Base-by-base conservation (phyloP, 2,113 vertebrate genomes). In the Arizona elegans region DNA sequence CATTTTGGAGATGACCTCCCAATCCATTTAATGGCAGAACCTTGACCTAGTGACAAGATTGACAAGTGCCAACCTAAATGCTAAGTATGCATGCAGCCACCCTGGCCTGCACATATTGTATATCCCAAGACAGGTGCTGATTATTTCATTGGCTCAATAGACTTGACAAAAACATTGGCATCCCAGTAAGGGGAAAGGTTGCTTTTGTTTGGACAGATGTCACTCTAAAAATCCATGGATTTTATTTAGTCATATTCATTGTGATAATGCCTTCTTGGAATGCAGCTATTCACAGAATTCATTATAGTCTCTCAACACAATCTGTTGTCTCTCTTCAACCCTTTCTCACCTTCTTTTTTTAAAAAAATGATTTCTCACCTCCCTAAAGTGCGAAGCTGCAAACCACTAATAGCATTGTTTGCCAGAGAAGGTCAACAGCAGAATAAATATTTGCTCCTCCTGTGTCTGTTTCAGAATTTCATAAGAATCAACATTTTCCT, bases 341-440 rank as follows among this genome's bases (percentile, higher is more conserved):
- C 85, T 5, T 54, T 33, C 88, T 92, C 4, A 0, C 62, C 91
- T 86, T 90, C 13, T 90, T 29, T 86, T 56, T 47, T 6, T 0
- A 4, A 10, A 24, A 9, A 70, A 70, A 91, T 90, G 95, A 95
- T 94, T 96, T 94, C 97, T 95, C 94, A 90, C 90, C 92, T 96
- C 93, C 91, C 95, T 15, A 3, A 58, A 29, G 92, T 9, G 19
- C 0, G 0, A 85, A 89, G 85, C 92, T 88, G 91, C 86, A 89
- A 91, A 53, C 90, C 93, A 93, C 86, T 93, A 85, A 29, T 91
- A 86, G 92, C 26, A 38, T 50, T 97, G 89, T 98, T 98, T 98
- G 96, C 96, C 93, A 29, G 96, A 97, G 95, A 98, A 98, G 96
- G 96, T 97, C 97, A 98, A 96, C 95, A 96, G 95, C 95, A 93